Base-by-base conservation (phyloP, 2,113 vertebrate genomes). In the Microcebus murinus region DNA sequence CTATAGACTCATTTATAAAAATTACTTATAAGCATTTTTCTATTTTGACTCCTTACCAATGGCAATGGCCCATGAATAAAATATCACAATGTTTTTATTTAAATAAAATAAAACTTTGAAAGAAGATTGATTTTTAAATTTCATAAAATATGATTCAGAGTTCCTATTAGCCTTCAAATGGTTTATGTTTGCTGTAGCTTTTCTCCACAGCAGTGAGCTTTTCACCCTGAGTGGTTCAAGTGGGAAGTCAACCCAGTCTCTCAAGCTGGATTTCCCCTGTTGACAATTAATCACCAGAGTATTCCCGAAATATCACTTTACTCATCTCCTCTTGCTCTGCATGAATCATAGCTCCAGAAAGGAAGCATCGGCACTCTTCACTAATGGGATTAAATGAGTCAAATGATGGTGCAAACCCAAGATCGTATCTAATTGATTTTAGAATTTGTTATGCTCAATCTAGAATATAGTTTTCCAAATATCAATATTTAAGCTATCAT, bases 341-440 rank as follows among this genome's bases (percentile, higher is more conserved):
- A 80, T 98, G 97, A 97, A 83, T 97, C 96, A 97, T 31, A 96
- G 65, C 50, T 96, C 20, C 31, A 31, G 87, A 97, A 85, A 57
- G 34, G 57, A 96, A 94, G 11, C 36, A 1, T 55, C 93, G 91
- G 52, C 18, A 97, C 76, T 31, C 1, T 91, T 59, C 27, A 59
- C 74, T 67, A 91, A 94, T 65, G 82, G 84, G 94, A 97, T 74
- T 92, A 97, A 95, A 12, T 42, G 57, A 70, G 86, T 94, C 57
- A 87, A 82, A 2, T 67, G 27, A 94, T 76, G 91, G 4, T 63
- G 18, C 1, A 86, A 55, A 86, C 68, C 84, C 76, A 95, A 96
- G n/a, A 88, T 71, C 39, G 39, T 11, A 27, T 63, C 31, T 91
- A 96, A 97, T 89, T 96, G 84, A 95, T 94, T 96, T 96, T 93